A percentile compares a stretch with the other conserved stretches of the same genome.
These are phyloP conservation scores for Parazoanthus darwini DNA, from an alignment of 92 coral and sea anemone genomes.

Conservation along the genomic window DNA sequence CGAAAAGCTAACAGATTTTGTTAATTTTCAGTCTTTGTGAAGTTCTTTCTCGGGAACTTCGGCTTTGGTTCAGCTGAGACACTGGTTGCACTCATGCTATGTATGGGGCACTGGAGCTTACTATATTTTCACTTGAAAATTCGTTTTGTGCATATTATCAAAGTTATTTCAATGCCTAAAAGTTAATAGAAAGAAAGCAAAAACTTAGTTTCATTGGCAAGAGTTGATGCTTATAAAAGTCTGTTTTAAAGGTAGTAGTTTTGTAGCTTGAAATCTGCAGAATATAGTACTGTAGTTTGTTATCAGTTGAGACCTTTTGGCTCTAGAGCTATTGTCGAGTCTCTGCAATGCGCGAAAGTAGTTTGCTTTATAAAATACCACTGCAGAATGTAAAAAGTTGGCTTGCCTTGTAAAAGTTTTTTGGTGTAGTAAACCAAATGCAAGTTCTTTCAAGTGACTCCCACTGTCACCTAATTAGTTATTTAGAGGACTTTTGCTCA, in stretches of 20 bases:
- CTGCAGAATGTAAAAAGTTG: no score
- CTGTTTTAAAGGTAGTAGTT: no score
- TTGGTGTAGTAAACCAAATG: not conserved
- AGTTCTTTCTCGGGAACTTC: not conserved
- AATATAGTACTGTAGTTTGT: not conserved
- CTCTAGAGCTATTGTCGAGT: not conserved
- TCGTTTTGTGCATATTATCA: not conserved
- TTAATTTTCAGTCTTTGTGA: not conserved
- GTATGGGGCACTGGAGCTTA: conserved; percentile 16
- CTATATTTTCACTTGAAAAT: conserved; percentile 11
- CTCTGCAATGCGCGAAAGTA: not conserved
- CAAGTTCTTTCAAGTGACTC: no score
- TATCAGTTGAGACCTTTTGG: not conserved
- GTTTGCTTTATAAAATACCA: no score
- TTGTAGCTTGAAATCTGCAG: not conserved
- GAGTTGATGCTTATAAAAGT: not conserved
- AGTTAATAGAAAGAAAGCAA: no score
- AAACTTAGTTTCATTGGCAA: not conserved
- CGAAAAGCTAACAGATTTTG: not conserved
- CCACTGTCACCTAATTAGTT: no score
- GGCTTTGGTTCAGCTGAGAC: not conserved
- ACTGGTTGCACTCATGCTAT: conserved; percentile 21
- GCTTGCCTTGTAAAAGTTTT: no score
- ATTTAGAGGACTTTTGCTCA: not conserved
- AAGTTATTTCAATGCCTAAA: not conserved